Evolutionary conservation across 2,113 vertebrate genomes (phyloP), one percentile per base, ranked within the genome.

Genomic region (Todiramphus saurophagus): DNA sequence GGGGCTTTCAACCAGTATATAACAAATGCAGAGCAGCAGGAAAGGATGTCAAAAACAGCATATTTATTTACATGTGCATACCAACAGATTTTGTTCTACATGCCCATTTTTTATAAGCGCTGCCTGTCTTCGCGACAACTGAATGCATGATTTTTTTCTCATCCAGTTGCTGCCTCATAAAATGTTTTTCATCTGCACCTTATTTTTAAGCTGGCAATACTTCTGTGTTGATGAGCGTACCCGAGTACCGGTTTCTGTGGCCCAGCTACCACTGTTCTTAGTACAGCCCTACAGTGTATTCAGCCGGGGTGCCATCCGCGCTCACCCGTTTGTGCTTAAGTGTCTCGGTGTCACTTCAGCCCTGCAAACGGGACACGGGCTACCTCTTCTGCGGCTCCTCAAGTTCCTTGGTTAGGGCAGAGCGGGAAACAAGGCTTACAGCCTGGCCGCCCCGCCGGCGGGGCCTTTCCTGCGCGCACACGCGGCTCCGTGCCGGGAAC

Each of bases 341-440:
- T 0, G 28, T 6, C 28, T 10, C 64, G 3, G 4, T 24, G 35
- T 20, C 7, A 5, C 2, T 31, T 25, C 43, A 25, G 76, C 31
- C 7, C 58, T 8, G n/a, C 58, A 7, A 2, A 5, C 14, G 0
- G 21, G 7, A 17, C 67, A 20, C 18, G 4, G 7, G 5, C 41
- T 8, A 35, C 59, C 7, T 9, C 21, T 25, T 1, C 41, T 8
- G 23, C 63, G 4, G 17, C 39, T 74, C 16, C 48, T 37, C 33
- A 6, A 2, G 23, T 13, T 43, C 33, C 23, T 8, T 2, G 13
- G 10, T 16, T 0, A 11, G 12, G 5, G 30, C 53, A 5, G 4
- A 9, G 7, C 3, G 2, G 1, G 5, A 44, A 41, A 1, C 0
- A 8, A 28, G 11, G 2, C 20, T 55, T 48, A 23, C 1, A 25